phyloP scores from a whole-genome alignment of 1,140 invertebrate species.

The Hylaeus volcanicus region DNA sequence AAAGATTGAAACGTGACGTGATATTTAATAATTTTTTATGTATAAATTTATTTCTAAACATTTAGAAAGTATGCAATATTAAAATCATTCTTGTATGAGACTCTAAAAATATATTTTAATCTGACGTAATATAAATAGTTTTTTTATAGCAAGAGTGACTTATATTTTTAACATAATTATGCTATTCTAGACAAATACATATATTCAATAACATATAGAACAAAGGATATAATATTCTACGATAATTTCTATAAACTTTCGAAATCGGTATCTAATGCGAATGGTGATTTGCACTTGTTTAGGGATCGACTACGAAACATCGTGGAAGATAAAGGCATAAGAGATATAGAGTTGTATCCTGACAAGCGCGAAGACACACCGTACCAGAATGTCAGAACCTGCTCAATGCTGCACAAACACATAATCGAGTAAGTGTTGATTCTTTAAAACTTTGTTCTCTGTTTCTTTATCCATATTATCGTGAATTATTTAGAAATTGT shows the following conservation, averaged over 20 bases:
- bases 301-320: constrained; percentile 59
- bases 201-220: neutral
- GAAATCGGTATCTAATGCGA: neutral
- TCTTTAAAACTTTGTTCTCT: neutral
- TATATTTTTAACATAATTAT: too few species aligned
- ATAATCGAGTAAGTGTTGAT: constrained; percentile 65
- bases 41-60: too few species aligned
- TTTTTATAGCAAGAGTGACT: too few species aligned
- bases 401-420: constrained; percentile 53
- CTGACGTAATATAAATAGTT: too few species aligned
- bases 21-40: too few species aligned
- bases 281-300: constrained; percentile 12
- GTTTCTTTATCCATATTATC: neutral
- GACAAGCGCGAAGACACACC: constrained; percentile 31
- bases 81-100: too few species aligned
- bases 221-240: too few species aligned
- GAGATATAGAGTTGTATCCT: constrained; percentile 48
- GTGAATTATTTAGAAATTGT: too few species aligned
- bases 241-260: neutral
- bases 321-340: constrained; percentile 20
- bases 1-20: too few species aligned
- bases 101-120: too few species aligned
- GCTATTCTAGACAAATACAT: too few species aligned
- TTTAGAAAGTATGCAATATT: too few species aligned
- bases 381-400: constrained; percentile 46